These are phyloP conservation scores for Meteorus colon DNA, from an alignment of 2,888 invertebrate species.

Conservation along the genomic window DNA sequence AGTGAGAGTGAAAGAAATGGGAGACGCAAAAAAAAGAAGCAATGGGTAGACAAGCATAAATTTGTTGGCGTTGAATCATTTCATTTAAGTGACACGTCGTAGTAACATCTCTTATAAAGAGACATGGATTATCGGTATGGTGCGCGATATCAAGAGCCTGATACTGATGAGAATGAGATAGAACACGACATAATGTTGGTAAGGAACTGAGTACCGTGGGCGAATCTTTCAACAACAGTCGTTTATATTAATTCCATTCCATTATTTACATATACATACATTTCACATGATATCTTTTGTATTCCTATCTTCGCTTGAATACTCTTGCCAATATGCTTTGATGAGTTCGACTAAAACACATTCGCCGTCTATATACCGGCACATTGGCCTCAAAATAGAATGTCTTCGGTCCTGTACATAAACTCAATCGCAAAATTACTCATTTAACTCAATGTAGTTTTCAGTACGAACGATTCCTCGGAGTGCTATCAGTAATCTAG, in stretches of 20 bases:
- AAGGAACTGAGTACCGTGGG: not conserved
- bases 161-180: slow-evolving; percentile 65
- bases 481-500: not conserved
- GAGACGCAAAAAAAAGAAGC: not conserved
- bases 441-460: slow-evolving; percentile 9
- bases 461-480: not conserved
- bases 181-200: slow-evolving; percentile 47
- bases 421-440: not conserved
- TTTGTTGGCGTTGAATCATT: not conserved
- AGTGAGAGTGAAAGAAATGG: not conserved
- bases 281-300: not conserved
- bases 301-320: not conserved
- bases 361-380: slow-evolving; percentile 18
- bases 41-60: not conserved
- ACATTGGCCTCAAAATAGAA: slow-evolving; percentile 28
- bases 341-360: not conserved
- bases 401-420: not conserved
- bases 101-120: slow-evolving; percentile 1
- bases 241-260: not conserved
- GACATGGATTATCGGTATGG: slow-evolving; percentile 59
- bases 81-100: slow-evolving; percentile 6
- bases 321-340: slow-evolving; percentile 5
- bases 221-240: not conserved
- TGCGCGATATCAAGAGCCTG: slow-evolving; percentile 64
- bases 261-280: not conserved